Evolutionary conservation across 2,797 vertebrate species (phyloP), one percentile per base, ranked within the genome.

Genomic region (Cyprinella venusta): DNA sequence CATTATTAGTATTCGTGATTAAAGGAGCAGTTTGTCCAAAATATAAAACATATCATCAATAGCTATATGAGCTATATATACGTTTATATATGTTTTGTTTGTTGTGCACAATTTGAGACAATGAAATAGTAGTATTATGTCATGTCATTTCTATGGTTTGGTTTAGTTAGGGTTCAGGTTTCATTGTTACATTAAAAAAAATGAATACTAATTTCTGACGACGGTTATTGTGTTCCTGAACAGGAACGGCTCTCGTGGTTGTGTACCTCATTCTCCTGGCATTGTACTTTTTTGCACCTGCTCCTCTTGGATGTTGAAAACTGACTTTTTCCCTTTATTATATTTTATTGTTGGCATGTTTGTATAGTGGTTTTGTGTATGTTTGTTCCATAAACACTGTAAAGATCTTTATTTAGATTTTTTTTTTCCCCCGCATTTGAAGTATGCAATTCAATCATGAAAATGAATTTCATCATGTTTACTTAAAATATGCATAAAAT

Each of bases 231-330:
- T 40, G n/a, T 48, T 54, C 67, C 8, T 86, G 54, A 88, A 21
- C 90, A 95, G 95, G 96, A 72, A 96, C 96, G 0, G 96, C 93
- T 80, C 92, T 95, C 36, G 95, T 97, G 84, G 94, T 96, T 88
- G 95, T 97, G 79, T 95, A 96, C 89, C 92, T 96, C 88, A 96
- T 97, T 91, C 92, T 97, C n/a, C 76, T 96, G 88, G 93, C 95
- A 0, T 92, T 96, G 40, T 96, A 95, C 85, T 96, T 94, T 90
- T 96, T 96, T 1, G 95, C 96, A 15, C 96, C 96, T 0, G 94
- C 96, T 0, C 95, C 95, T 18, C 89, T 81, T 0, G 93, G 95
- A 4, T 97, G 96, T 94, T 96, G 90, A 95, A 80, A 21, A 19
- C 19, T 12, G 18, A 8, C 19, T 54, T 13, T 26, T 13, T 21